These are phyloP conservation scores for Gila orcuttii DNA, from an alignment of 2,113 vertebrate genomes.

Conservation along the genomic window DNA sequence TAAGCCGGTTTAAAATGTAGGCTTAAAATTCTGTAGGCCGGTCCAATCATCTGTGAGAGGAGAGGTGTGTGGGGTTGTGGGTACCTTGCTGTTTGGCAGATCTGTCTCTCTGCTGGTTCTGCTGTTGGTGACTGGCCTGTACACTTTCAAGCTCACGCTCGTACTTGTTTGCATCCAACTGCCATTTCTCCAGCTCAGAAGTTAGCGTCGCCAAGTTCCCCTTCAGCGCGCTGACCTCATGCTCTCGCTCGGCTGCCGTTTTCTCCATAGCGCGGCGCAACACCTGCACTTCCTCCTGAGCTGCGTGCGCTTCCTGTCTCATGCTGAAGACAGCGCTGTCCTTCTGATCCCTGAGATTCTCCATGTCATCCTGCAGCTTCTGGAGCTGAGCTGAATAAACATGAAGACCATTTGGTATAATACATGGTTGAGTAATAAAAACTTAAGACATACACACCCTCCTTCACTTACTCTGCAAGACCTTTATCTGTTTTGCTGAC, in stretches of 20 bases:
- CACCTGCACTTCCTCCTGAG: slow-evolving; percentile 86
- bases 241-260: slow-evolving; percentile 82
- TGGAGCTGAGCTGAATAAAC: slow-evolving; percentile 72
- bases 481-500: slow-evolving; percentile 89
- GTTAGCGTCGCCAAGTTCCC: slow-evolving; percentile 82
- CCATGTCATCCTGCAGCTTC: slow-evolving; percentile 85
- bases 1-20: not conserved
- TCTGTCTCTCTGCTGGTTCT: slow-evolving; percentile 88
- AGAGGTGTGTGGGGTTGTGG: not conserved
- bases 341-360: slow-evolving; percentile 82
- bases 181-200: slow-evolving; percentile 88
- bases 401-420: not conserved
- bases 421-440: not conserved
- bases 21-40: not conserved
- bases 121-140: slow-evolving; percentile 85
- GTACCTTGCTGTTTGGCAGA: slow-evolving; percentile 86
- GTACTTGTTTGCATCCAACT: slow-evolving; percentile 84
- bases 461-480: slow-evolving; percentile 84
- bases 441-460: not conserved
- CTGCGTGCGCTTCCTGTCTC: slow-evolving; percentile 79
- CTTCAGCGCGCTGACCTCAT: slow-evolving; percentile 81
- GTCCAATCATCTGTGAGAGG: not conserved
- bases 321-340: slow-evolving; percentile 79
- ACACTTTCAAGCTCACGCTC: slow-evolving; percentile 86
- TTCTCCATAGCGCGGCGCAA: slow-evolving; percentile 86